These are phyloP conservation scores for Perca flavescens DNA, from an alignment of 2,113 vertebrate genomes.

Conservation along the genomic window DNA sequence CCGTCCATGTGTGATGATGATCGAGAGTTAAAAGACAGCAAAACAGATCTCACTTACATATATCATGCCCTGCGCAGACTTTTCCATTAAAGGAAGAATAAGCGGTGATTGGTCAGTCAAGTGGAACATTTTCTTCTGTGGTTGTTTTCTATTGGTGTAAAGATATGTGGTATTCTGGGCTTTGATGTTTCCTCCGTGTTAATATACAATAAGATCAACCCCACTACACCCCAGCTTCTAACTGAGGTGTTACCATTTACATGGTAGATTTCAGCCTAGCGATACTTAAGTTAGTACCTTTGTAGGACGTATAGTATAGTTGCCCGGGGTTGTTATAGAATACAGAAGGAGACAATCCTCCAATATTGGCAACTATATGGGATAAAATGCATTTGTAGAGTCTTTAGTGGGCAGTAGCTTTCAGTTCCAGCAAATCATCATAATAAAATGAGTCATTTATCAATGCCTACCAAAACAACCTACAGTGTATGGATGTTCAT, in stretches of 20 bases:
- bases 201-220: neutral
- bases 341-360: neutral
- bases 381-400: neutral
- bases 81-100: slow-evolving; percentile 30
- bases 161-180: neutral
- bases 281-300: neutral
- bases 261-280: neutral
- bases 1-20: slow-evolving; percentile 18
- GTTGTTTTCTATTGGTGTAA: neutral
- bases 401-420: neutral
- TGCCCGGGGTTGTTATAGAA: neutral
- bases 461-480: neutral
- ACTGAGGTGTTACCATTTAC: neutral
- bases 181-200: neutral
- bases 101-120: slow-evolving; percentile 27
- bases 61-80: neutral
- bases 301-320: neutral
- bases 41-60: too few species aligned
- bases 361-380: too few species aligned
- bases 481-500: neutral
- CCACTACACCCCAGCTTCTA: neutral
- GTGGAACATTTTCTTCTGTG: slow-evolving; percentile 23
- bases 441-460: neutral
- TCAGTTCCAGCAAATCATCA: neutral
- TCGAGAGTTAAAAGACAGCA: neutral